Evolutionary conservation across 2,888 invertebrate genomes (phyloP), one percentile per base, ranked within the genome.

Genomic region (Archaeoteleia sp.): DNA sequence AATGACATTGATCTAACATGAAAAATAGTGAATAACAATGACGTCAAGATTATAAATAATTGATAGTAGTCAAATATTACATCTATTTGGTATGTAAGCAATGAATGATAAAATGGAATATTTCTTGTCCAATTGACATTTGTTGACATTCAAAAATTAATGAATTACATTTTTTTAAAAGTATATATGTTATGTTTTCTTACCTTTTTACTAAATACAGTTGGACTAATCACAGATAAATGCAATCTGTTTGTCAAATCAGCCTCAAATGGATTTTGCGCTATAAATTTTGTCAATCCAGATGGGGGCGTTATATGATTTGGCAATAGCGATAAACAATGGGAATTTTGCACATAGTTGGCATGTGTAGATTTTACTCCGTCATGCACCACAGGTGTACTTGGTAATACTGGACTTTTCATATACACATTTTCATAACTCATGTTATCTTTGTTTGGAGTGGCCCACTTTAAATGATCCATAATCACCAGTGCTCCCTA

Each of bases 231-330:
- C 77, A 93, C 87, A 70, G 91, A 90, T 58, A 90, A 87, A 82
- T 92, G 91, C 54, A 92, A 84, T 76, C 88, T 88, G 71, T 90
- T 90, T 43, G 90, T 89, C 68, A 92, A 84, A 42, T 88, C 90
- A 74, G 87, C 87, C 75, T 92, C 92, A 79, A 92, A 92, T 1
- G 92, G 92, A 87, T 92, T 92, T 66, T 88, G 87, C 45, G 91
- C 88, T 30, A 83, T 81, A 30, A 85, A 84, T 75, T 87, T 88
- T 0, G 87, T 86, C 69, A 88, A 83, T 13, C 88, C 85, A 12
- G 90, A 89, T 0, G 90, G 90, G 10, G 90, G 90, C 1, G 90
- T 90, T 1, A 86, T 85, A 68, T 86, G 82, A 61, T 72, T 80
- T n/a, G 87, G 85, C 34, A 88, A 74, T 53, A 82, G 69, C 48